Evolutionary conservation across 2,888 invertebrate genomes (phyloP), one percentile per base, ranked within the genome.

Genomic region (Ceratothoa steindachneri): DNA sequence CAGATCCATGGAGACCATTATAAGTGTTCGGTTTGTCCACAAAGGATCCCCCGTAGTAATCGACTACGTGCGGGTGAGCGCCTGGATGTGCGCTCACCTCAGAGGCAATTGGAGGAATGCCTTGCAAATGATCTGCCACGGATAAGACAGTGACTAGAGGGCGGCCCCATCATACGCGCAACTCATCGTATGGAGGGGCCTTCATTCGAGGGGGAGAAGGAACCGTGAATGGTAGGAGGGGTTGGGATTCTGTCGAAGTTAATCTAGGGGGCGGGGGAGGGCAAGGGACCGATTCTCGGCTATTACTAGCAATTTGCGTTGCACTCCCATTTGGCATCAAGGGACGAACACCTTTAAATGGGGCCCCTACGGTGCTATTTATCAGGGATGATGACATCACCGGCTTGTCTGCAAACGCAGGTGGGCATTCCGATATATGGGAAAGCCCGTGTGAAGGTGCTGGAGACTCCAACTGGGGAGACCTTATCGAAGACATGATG

Each of bases 81-180:
- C 27, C 28, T 19, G 52, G 53, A 19, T 67, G 68, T 52, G 53
- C 64, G 4, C 41, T 72, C n/a, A 69, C 22, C 27, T 24, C 52
- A 15, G 69, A 27, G 27, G 72, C 30, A 27, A 52, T 19, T 4
- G 28, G 72, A 9, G 72, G 30, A 22, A 30, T n/a, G 53, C 70
- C 55, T 22, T 71, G 28, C 22, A 55, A 30, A 51, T 75, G 72
- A 2, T 28, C 24, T 9, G 74, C 41, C 22, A 68, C 68, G 12
- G 78, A 73, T 4, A 73, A 64, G 30, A 78, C 78, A 60, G 78
- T 73, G 53, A 75, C 78, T 73, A 78, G 78, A 78, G 78, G 78
- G 78, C 78, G 73, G 68, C 75, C 68, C 75, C 73, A 75, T 78
- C 78, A 78, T 69, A 78, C 73, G 64, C 75, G 51, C 9, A 78